A percentile compares a stretch with the other conserved stretches of the same genome.
Conservation (phyloP, 1,140 invertebrate genomes). For the Heterodera schachtii region DNA sequence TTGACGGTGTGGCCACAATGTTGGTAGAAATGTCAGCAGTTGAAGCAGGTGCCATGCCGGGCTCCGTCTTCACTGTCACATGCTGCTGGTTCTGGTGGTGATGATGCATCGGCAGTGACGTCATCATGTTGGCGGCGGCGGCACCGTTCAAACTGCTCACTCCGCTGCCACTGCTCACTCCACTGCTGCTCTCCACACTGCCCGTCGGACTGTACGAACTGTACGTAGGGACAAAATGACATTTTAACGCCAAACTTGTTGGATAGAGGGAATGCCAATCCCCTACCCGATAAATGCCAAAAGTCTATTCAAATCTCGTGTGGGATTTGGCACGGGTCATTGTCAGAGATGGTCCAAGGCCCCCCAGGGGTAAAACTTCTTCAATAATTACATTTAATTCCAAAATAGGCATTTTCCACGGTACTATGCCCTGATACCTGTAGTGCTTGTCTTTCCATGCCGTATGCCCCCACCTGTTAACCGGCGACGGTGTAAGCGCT, state of each 20-base stretch:
- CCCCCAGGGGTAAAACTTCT: neutral
- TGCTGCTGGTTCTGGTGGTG: conserved; percentile 18
- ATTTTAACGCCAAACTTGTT: too few species aligned
- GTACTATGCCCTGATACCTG: too few species aligned
- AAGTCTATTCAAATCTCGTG: too few species aligned
- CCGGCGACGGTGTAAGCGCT: conserved; percentile 49
- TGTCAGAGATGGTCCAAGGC: too few species aligned
- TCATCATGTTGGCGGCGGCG: conserved; percentile 12
- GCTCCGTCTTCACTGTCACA: conserved; percentile 1
- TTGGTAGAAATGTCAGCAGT: neutral
- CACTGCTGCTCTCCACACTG: conserved; percentile 55
- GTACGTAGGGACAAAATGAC: neutral
- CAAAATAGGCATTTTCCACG: neutral
- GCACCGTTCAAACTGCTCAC: conserved; percentile 20
- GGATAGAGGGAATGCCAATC: neutral
- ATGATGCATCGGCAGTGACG: conserved; percentile 3
- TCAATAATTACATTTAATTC: neutral
- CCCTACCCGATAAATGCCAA: too few species aligned
- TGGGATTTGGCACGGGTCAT: too few species aligned
- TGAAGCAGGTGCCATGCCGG: conserved; percentile 16
- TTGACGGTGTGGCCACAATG: conserved; percentile 23
- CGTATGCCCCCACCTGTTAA: conserved; percentile 40
- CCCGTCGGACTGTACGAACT: conserved; percentile 52
- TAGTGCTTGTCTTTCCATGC: neutral
- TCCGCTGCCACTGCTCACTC: conserved; percentile 58